Percentiles rank a stretch among this genome's conserved stretches.
Evolutionary conservation across 2,113 vertebrate genomes (phyloP).

Genomic region (Machaerirhynchus nigripectus): DNA sequence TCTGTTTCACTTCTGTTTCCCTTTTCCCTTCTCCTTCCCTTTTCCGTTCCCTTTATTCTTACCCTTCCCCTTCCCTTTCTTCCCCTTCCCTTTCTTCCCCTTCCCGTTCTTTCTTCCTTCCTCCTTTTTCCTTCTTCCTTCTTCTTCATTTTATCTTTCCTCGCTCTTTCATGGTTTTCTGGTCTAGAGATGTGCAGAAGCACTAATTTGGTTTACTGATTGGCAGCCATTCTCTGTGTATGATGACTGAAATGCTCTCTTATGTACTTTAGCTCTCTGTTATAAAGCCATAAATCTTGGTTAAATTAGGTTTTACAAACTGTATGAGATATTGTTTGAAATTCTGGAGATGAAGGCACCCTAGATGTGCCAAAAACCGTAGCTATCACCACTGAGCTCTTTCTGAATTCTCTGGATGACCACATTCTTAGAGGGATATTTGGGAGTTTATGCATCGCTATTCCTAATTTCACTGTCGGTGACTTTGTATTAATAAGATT

Average conservation of each 20-base stretch:
- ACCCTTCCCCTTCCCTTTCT: rapidly evolving
- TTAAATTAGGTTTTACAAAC: not conserved
- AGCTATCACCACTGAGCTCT: not conserved
- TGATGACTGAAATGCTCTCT: not conserved
- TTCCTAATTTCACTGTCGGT: not conserved
- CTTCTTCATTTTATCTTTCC: not conserved
- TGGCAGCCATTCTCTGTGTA: not conserved
- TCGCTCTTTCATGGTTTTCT: not conserved
- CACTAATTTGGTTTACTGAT: not conserved
- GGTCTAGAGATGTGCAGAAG: not conserved
- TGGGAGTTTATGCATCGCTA: not conserved
- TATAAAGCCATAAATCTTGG: not conserved
- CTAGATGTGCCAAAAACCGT: not conserved
- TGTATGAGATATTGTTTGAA: not conserved
- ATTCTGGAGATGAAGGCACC: not conserved
- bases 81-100: no score
- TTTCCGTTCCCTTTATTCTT: no score
- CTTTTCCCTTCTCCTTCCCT: not conserved
- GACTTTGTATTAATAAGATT: not conserved
- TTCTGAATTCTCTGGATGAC: not conserved
- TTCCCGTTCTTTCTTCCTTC: not conserved
- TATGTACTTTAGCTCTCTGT: not conserved
- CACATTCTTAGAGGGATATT: not conserved
- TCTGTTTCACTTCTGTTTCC: not conserved
- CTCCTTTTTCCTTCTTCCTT: not conserved